These are phyloP conservation scores for Eurosta solidaginis DNA, from an alignment of 1,140 invertebrate genomes.

Conservation along the genomic window DNA sequence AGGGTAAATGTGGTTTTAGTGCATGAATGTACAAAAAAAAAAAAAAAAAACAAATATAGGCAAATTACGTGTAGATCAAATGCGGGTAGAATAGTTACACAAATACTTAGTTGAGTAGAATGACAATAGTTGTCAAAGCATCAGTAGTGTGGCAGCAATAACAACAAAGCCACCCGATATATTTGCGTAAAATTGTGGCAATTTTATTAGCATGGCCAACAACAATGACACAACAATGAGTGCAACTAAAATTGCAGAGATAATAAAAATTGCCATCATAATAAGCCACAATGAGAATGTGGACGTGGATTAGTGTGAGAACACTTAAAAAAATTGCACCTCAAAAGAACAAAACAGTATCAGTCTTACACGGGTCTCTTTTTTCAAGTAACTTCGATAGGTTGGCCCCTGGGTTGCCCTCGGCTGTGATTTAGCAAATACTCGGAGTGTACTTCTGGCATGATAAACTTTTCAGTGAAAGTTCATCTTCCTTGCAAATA, in stretches of 20 bases:
- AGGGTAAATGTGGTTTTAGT: conserved; percentile 1
- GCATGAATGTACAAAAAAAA: not conserved
- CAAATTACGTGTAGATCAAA: not conserved
- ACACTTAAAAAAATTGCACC: too few relatives aligned
- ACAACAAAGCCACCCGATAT: not conserved
- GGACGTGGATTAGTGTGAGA: too few relatives aligned
- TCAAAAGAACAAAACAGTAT: too few relatives aligned
- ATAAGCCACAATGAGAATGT: conserved; percentile 5
- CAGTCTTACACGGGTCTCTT: too few relatives aligned
- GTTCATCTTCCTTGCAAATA: too few relatives aligned
- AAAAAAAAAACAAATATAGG: not conserved
- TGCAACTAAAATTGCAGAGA: conserved; percentile 4
- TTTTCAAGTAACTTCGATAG: too few relatives aligned
- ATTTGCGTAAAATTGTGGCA: not conserved
- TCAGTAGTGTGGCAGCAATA: not conserved
- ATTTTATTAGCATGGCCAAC: conserved; percentile 17
- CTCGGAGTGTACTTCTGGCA: too few relatives aligned
- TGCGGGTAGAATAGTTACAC: not conserved
- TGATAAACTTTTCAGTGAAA: too few relatives aligned
- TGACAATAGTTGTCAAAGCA: not conserved
- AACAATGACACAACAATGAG: conserved; percentile 11
- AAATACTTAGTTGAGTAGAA: too few relatives aligned
- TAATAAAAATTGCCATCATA: conserved; percentile 2
- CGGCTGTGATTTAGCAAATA: too few relatives aligned
- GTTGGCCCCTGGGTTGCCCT: too few relatives aligned